Conservation (phyloP, 2,888 invertebrate genomes). For the Napeogenes sylphis region DNA sequence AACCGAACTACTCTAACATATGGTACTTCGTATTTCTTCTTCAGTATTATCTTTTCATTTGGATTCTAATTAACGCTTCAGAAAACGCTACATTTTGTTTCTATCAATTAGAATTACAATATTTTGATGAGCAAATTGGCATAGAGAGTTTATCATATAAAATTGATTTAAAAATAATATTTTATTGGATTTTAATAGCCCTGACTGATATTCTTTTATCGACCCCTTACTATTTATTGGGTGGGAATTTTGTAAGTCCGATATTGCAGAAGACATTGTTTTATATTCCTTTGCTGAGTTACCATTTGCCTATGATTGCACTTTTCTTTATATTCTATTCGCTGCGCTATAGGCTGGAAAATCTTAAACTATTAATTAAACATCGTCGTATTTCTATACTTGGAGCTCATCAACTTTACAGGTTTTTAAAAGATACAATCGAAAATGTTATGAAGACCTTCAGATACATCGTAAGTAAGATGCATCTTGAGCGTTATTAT, state of each 20-base stretch:
- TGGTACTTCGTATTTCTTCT: neutral
- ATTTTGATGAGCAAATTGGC: slow-evolving; percentile 1
- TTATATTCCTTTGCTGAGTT: neutral
- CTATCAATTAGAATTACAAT: slow-evolving; percentile 1
- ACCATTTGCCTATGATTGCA: neutral
- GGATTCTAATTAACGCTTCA: neutral
- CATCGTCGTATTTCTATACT: neutral
- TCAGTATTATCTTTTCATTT: neutral
- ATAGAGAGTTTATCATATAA: neutral
- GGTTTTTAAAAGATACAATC: neutral
- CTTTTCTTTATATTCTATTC: slow-evolving; percentile 1
- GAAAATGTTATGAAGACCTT: neutral
- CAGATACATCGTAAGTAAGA: neutral
- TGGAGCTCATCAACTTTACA: slow-evolving; percentile 2
- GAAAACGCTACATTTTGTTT: neutral
- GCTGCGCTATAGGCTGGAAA: neutral
- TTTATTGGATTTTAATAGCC: neutral
- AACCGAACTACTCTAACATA: neutral
- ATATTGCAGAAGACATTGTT: neutral
- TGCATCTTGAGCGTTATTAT: neutral
- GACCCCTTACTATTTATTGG: too few relatives aligned
- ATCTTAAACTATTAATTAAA: neutral
- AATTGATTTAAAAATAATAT: neutral
- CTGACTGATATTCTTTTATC: neutral
- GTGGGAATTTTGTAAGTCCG: too few relatives aligned